Evolutionary conservation across 2,113 vertebrate genomes (phyloP).

Genomic region (Nothobranchius furzeri): DNA sequence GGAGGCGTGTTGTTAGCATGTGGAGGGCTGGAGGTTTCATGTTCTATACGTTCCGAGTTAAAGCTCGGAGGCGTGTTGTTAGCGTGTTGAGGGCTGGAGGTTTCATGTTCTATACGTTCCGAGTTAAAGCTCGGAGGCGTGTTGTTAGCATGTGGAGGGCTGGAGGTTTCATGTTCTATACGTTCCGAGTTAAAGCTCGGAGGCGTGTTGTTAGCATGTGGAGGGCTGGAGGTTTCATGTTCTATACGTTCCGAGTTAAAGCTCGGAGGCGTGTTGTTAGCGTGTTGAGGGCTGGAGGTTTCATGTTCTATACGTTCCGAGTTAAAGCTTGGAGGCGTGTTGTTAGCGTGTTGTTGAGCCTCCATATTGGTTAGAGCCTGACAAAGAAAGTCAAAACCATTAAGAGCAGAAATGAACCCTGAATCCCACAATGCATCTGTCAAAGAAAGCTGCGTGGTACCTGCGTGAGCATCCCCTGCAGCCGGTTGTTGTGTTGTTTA

Average conservation of each 20-base stretch:
- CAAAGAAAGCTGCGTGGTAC: constrained; percentile 41
- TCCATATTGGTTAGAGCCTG: constrained; percentile 56
- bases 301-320: background rate
- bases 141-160: too few species aligned
- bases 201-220: too few species aligned
- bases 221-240: too few species aligned
- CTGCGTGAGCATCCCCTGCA: constrained; percentile 74
- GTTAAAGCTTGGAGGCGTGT: background rate
- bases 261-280: too few species aligned
- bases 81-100: too few species aligned
- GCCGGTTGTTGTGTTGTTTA: constrained; percentile 69
- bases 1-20: background rate
- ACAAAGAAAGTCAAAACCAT: background rate
- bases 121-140: too few species aligned
- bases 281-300: too few species aligned
- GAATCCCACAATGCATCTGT: constrained; percentile 2
- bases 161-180: too few species aligned
- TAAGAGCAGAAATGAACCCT: background rate
- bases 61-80: background rate
- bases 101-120: too few species aligned
- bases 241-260: too few species aligned
- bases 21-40: background rate
- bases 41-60: background rate
- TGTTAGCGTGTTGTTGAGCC: constrained; percentile 5
- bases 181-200: too few species aligned